Evolutionary conservation across 1,140 invertebrate genomes (phyloP).

Genomic region (Drosophila pseudoananassae): DNA sequence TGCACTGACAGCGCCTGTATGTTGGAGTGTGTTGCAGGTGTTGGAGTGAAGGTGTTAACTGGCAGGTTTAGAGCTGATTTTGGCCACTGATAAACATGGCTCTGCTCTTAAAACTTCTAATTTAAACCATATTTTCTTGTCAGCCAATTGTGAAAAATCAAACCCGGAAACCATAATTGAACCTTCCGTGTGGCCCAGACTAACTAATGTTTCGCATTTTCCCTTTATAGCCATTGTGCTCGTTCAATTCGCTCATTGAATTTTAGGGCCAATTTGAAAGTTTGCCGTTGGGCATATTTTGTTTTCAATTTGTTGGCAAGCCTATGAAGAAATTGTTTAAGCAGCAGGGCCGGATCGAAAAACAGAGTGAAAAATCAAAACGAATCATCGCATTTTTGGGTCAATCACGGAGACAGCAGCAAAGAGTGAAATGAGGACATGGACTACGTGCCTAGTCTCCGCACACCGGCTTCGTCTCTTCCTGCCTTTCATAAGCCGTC

Average conservation of each 20-base stretch:
- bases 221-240: constrained; percentile 11
- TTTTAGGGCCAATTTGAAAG: constrained; percentile 46
- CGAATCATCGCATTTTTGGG: constrained; percentile 78
- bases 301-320: constrained; percentile 63
- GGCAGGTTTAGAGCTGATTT: constrained; percentile 37
- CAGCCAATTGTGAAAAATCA: constrained; percentile 6
- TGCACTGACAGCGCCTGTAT: constrained; percentile 9
- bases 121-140: constrained; percentile 24
- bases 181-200: background rate
- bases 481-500: background rate
- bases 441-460: constrained; percentile 56
- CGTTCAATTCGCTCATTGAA: constrained; percentile 19
- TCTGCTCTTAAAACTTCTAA: constrained; percentile 15
- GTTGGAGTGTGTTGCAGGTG: constrained; percentile 27
- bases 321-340: background rate
- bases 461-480: background rate
- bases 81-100: constrained; percentile 22
- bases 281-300: constrained; percentile 56
- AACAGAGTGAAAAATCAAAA: constrained; percentile 69
- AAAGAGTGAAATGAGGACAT: constrained; percentile 35
- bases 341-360: constrained; percentile 4
- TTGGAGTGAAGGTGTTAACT: constrained; percentile 67
- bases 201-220: constrained; percentile 13
- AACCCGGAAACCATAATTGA: constrained; percentile 7
- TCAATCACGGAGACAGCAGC: constrained; percentile 60